A percentile compares a stretch with the other conserved stretches of the same genome.
Conservation (phyloP, 2,113 vertebrate genomes). For the Ceyx cyanopectus region DNA sequence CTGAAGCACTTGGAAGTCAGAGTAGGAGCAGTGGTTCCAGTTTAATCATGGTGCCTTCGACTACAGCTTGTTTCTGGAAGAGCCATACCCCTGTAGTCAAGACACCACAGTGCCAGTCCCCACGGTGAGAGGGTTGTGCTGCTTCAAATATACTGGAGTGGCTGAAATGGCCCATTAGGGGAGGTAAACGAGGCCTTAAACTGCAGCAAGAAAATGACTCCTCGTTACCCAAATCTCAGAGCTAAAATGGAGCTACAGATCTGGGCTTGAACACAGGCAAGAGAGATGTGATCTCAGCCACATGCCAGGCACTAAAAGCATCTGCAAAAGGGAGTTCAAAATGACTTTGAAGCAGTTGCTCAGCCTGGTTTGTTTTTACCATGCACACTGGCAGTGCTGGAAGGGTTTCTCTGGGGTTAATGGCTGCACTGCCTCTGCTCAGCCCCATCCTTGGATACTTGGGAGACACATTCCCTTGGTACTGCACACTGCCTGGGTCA, state of each 20-base stretch:
- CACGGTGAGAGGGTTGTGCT: background rate
- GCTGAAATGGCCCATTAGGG: background rate
- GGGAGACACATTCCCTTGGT: background rate
- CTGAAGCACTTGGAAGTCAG: background rate
- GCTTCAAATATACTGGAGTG: background rate
- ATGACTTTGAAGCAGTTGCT: background rate
- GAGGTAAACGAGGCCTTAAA: slow-evolving; percentile 9
- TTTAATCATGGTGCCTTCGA: background rate
- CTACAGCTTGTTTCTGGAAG: background rate
- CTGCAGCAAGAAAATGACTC: background rate
- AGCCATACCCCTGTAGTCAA: background rate
- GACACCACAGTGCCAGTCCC: background rate
- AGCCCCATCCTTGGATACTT: background rate
- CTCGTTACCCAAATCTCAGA: background rate
- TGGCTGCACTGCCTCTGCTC: background rate
- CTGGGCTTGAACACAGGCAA: background rate
- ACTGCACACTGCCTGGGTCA: too few relatives aligned
- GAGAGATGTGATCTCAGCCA: background rate
- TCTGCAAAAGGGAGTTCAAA: background rate
- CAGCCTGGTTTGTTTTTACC: background rate
- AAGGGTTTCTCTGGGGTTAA: background rate
- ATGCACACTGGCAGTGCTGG: background rate
- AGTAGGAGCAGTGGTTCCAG: background rate
- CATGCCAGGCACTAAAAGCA: background rate
- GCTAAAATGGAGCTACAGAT: background rate